Base-by-base conservation (phyloP, 2,888 invertebrate genomes). In the Agriopis leucophaearia region DNA sequence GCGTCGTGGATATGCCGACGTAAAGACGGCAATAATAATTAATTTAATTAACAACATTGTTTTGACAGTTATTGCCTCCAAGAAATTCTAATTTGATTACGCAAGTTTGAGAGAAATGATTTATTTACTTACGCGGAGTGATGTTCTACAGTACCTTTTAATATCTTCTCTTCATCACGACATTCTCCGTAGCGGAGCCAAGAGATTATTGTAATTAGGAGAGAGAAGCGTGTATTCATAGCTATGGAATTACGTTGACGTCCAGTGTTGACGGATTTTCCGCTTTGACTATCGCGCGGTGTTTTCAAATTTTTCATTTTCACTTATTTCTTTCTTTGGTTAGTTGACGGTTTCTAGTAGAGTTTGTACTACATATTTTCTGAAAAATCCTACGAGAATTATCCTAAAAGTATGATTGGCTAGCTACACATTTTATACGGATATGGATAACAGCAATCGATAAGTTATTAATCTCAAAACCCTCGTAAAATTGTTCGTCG, bases 111-210 rank as follows among this genome's bases (percentile, higher is more conserved):
- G 70, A 70, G 70, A 59, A 65, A 60, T 72, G 67, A 59, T 70
- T 69, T 68, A 67, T 59, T 59, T 60, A 64, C 18, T 56, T 47
- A 63, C 44, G n/a, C 56, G 44, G 51, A 57, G 61, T 67, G 48
- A 59, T 56, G 60, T 57, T 62, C 63, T 52, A 70, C 65, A 48
- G 54, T 84, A 93, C 92, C 90, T 90, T 91, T 92, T 78, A 89
- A 82, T 72, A 93, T 93, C 83, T 89, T 92, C 13, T 93, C 93
- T 79, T 94, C 93, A 74, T 94, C 93, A 71, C 91, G 83, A 73
- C 90, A 87, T 59, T 76, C 68, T 64, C 74, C 81, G 52, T 56
- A 52, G 42, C 79, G 78, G 51, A 84, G 70, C 73, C 76, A 78
- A 63, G 67, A 72, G 58, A 68, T 62, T 47, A 78, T 62, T 67